Base-by-base conservation (phyloP, 2,888 invertebrate genomes). In the Pegoplata infirma region DNA sequence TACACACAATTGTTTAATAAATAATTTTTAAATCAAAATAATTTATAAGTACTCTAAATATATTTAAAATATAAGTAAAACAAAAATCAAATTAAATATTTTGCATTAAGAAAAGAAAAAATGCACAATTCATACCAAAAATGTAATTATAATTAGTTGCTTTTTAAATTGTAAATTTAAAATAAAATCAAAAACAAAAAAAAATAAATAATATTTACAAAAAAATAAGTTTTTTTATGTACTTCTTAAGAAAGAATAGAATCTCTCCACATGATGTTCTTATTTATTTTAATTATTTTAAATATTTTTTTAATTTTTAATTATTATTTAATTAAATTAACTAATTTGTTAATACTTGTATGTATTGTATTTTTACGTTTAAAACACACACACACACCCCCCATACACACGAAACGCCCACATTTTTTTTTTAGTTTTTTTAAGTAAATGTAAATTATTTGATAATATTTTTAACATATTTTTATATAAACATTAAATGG, bases 71-170 rank as follows among this genome's bases (percentile, higher is more conserved):
- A n/a, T n/a, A n/a, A n/a, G n/a, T 46, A 14, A 46, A 46, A 23
- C 5, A 58, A 46, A 66, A n/a, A n/a, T n/a, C n/a, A n/a, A n/a
- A n/a, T n/a, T n/a, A n/a, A 21, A 64, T 25, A 44, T 56, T 61
- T 51, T 61, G 36, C 14, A 3, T 59, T 77, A 23, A 68, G n/a
- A n/a, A n/a, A n/a, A 46, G 25, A n/a, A 47, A 25, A 40, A 56
- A 56, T 46, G 74, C 74, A 78, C 74, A 79, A 79, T 79, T 79
- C 55, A 79, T 79, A 79, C 78, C 78, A 79, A 79, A 79, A 79
- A 79, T 79, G 61, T 74, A 74, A 71, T 74, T 71, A 79, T 74
- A 74, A 71, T 74, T 71, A 74, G 69, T 74, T 71, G 74, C 58
- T 59, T 68, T 59, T 71, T 74, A 66, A 79, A 74, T 69, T 79